A percentile compares a stretch with the other conserved stretches of the same genome.
These are phyloP conservation scores for Rhyzopertha dominica DNA, from an alignment of 1,140 invertebrate species.

Conservation along the genomic window DNA sequence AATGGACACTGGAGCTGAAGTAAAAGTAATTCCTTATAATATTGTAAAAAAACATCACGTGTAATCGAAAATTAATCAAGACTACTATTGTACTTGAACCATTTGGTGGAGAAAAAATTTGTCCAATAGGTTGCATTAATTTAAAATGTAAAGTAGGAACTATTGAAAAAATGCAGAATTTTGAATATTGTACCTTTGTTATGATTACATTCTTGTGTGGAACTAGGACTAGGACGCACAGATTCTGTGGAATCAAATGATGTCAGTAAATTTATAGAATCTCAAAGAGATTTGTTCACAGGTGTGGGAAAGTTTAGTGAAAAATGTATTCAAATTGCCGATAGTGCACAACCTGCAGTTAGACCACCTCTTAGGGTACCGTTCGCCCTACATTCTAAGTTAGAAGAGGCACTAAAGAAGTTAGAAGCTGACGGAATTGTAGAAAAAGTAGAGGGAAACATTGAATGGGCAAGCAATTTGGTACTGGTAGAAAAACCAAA, in stretches of 20 bases:
- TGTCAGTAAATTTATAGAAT: conserved; percentile 10
- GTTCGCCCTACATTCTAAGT: conserved; percentile 18
- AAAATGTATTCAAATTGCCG: conserved; percentile 7
- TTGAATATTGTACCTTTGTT: conserved; percentile 5
- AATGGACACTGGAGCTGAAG: conserved; percentile 4
- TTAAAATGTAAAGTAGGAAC: no score
- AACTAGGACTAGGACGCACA: not conserved
- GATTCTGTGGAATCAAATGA: not conserved
- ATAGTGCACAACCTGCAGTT: not conserved
- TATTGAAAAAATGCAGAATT: no score
- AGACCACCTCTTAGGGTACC: conserved; percentile 18
- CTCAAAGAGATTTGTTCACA: conserved; percentile 5
- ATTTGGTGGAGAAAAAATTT: conserved; percentile 10
- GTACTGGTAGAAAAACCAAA: conserved; percentile 29
- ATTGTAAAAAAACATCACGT: not conserved
- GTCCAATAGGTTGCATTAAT: no score
- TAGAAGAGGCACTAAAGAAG: conserved; percentile 18
- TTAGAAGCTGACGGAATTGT: conserved; percentile 25
- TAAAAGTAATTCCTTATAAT: conserved; percentile 5
- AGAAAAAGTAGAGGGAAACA: conserved; percentile 23
- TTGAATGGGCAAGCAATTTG: conserved; percentile 28
- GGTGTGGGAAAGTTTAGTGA: conserved; percentile 9
- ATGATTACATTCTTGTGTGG: conserved; percentile 1
- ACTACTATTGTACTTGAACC: not conserved
- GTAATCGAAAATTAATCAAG: not conserved